Percentiles rank a stretch among this genome's conserved stretches.
Conservation (phyloP, 2,888 invertebrate species). For the Abrostola triplasia region DNA sequence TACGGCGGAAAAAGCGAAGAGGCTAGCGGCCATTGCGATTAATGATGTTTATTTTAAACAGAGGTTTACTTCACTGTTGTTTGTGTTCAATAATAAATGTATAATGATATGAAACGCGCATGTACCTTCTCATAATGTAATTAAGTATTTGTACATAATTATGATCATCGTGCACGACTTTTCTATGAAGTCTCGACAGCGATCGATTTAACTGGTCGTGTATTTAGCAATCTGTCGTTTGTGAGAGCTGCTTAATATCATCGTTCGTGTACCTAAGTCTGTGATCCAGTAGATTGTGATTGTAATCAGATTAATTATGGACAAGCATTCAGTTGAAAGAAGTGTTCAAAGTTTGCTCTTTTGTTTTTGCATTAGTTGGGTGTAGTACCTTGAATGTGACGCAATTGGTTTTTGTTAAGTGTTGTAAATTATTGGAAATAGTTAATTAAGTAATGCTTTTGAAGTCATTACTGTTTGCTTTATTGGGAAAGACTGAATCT, state of each 20-base stretch:
- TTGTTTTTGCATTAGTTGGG: neutral
- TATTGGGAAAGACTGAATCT: too few species aligned
- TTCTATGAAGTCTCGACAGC: neutral
- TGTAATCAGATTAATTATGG: neutral
- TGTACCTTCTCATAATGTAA: neutral
- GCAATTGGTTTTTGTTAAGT: too few species aligned
- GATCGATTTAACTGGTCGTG: neutral
- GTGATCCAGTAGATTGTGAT: constrained; percentile 2
- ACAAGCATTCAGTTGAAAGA: neutral
- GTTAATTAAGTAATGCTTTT: too few species aligned
- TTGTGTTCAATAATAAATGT: constrained; percentile 10
- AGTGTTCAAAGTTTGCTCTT: neutral
- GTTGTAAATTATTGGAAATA: too few species aligned
- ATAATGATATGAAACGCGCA: constrained; percentile 11
- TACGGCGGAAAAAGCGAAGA: constrained; percentile 65
- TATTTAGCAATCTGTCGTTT: neutral
- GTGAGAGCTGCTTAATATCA: neutral
- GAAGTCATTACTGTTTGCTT: too few species aligned
- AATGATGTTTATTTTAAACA: constrained; percentile 47
- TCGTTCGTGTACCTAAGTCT: neutral
- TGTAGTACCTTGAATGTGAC: neutral
- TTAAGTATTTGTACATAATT: constrained; percentile 5
- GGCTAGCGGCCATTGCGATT: constrained; percentile 55
- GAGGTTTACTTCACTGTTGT: constrained; percentile 27
- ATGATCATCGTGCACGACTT: constrained; percentile 24